Percentiles rank a stretch among this genome's conserved stretches.
phyloP scores from a whole-genome alignment of 2,888 invertebrate species.

The Acheta domesticus region DNA sequence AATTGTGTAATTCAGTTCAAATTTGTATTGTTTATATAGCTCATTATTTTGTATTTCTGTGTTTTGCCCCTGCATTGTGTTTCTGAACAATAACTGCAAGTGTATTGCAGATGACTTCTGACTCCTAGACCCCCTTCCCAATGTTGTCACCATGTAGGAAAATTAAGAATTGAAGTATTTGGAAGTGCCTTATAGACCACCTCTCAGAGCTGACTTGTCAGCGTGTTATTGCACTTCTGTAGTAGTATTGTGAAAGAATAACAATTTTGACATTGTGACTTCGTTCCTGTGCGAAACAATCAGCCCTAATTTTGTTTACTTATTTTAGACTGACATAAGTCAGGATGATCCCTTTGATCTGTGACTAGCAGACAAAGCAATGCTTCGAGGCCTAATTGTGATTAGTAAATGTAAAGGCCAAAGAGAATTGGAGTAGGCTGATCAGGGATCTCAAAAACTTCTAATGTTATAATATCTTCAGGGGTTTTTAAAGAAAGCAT shows the following conservation, averaged over 20 bases:
- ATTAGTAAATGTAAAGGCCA: too few species aligned
- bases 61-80: constrained; percentile 33
- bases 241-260: background rate
- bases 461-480: background rate
- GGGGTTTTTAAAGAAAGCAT: background rate
- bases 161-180: constrained; percentile 30
- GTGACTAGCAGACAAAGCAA: background rate
- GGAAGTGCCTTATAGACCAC: constrained; percentile 32
- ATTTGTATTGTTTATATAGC: background rate
- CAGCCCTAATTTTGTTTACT: background rate
- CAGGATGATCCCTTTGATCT: background rate
- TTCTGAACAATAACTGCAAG: constrained; percentile 29
- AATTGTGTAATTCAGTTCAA: background rate
- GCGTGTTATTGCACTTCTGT: background rate
- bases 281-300: constrained; percentile 5
- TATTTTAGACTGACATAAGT: background rate
- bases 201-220: background rate
- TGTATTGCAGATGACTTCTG: constrained; percentile 31
- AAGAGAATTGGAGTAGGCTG: too few species aligned
- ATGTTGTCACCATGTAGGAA: constrained; percentile 35
- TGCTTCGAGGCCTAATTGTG: background rate
- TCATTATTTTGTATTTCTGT: background rate
- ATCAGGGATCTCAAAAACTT: background rate
- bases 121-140: constrained; percentile 38
- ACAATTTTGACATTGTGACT: background rate